Conservation (phyloP, 2,888 invertebrate genomes). For the Pegoplata infirma region DNA sequence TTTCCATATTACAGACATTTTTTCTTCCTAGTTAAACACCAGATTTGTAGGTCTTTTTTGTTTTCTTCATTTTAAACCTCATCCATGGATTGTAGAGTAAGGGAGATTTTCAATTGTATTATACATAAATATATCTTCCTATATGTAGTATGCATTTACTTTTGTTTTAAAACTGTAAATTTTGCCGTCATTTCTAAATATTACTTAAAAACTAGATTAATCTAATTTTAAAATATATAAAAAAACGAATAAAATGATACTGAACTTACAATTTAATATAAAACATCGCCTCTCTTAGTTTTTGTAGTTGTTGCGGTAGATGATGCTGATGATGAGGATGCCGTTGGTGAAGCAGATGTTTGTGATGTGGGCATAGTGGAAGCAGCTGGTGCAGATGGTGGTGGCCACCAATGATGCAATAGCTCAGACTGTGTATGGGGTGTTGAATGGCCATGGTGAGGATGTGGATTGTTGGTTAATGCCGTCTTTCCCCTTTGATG, state of each 20-base stretch:
- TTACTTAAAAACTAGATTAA: slow-evolving; percentile 59
- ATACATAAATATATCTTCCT: no score
- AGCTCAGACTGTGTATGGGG: slow-evolving; percentile 51
- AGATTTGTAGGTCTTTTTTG: no score
- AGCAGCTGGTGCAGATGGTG: slow-evolving; percentile 58
- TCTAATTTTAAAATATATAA: slow-evolving; percentile 43
- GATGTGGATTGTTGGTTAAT: slow-evolving; percentile 35
- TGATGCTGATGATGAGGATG: slow-evolving; percentile 52
- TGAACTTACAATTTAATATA: slow-evolving; percentile 69
- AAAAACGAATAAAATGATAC: slow-evolving; percentile 6
- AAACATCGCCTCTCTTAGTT: slow-evolving; percentile 74
- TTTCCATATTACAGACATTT: slow-evolving; percentile 32
- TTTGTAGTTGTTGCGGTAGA: slow-evolving; percentile 62
- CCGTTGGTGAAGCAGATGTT: slow-evolving; percentile 28
- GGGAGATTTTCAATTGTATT: no score
- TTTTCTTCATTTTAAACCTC: no score
- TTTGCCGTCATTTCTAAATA: slow-evolving; percentile 32
- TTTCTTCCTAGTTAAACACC: neutral
- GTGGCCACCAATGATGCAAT: slow-evolving; percentile 55
- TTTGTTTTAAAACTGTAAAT: neutral
- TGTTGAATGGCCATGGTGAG: slow-evolving; percentile 57
- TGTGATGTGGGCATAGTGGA: slow-evolving; percentile 43
- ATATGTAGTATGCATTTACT: neutral
- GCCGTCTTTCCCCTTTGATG: slow-evolving; percentile 60
- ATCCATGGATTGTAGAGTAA: no score